These are phyloP conservation scores for Acrossocheilus fasciatus DNA, from an alignment of 2,797 vertebrate species.

Conservation along the genomic window DNA sequence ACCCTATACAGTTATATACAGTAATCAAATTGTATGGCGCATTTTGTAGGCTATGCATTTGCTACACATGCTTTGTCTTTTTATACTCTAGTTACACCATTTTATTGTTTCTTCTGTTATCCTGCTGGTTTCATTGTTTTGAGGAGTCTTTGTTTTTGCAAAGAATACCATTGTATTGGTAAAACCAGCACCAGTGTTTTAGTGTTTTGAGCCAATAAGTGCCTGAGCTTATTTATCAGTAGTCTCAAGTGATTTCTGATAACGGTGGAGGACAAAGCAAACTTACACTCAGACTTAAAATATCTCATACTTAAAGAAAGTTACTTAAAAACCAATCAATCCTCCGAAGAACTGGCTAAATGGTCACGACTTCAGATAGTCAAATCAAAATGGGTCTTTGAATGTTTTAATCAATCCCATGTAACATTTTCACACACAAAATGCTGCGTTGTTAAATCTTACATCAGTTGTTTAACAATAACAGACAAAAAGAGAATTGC, in stretches of 20 bases:
- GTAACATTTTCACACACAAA: neutral
- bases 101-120: neutral
- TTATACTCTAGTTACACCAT: neutral
- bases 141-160: constrained; percentile 1
- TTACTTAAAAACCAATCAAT: neutral
- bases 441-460: neutral
- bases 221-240: neutral
- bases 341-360: neutral
- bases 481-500: neutral
- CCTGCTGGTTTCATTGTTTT: neutral
- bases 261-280: neutral
- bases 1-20: neutral
- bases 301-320: neutral
- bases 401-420: neutral
- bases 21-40: neutral
- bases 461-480: neutral
- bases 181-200: neutral
- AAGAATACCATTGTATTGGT: neutral
- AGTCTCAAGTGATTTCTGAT: constrained; percentile 5
- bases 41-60: neutral
- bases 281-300: neutral
- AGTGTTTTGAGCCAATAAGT: constrained; percentile 1
- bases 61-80: neutral
- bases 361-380: neutral
- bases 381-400: neutral